phyloP scores from a whole-genome alignment of 2,888 invertebrate species.

The Volucella zonaria region DNA sequence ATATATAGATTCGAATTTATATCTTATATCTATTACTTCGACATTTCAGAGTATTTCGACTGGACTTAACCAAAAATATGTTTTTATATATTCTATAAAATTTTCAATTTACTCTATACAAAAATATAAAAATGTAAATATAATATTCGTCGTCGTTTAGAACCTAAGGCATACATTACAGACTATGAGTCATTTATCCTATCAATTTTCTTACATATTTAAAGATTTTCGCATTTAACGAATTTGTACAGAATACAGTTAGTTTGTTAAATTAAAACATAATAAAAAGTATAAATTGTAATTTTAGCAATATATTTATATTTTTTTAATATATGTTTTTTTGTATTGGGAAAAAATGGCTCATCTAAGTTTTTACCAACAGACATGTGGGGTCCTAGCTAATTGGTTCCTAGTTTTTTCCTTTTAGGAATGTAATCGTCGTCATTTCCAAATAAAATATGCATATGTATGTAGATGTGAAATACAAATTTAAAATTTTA shows the following conservation, averaged over 20 bases:
- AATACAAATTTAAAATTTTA: too few relatives aligned
- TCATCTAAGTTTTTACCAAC: too few relatives aligned
- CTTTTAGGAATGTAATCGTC: too few relatives aligned
- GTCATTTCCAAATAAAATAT: too few relatives aligned
- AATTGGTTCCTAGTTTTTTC: too few relatives aligned
- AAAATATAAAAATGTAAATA: slow-evolving; percentile 59
- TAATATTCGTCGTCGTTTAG: slow-evolving; percentile 22
- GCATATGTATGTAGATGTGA: too few relatives aligned
- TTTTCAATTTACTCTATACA: slow-evolving; percentile 33
- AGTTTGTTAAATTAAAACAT: slow-evolving; percentile 15
- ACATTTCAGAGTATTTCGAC: not conserved
- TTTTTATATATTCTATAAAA: not conserved
- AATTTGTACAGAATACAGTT: slow-evolving; percentile 60
- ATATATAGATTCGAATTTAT: not conserved
- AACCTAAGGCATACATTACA: slow-evolving; percentile 58
- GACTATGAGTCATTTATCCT: slow-evolving; percentile 48
- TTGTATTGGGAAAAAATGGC: too few relatives aligned
- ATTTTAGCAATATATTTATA: not conserved
- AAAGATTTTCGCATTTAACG: slow-evolving; percentile 36
- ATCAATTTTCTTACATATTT: slow-evolving; percentile 2
- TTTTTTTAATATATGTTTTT: not conserved
- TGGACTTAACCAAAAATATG: slow-evolving; percentile 1
- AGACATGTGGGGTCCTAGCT: too few relatives aligned
- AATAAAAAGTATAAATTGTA: not conserved
- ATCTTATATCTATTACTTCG: not conserved